phyloP scores from a whole-genome alignment of 1,140 invertebrate genomes.

The Drosophila varians region DNA sequence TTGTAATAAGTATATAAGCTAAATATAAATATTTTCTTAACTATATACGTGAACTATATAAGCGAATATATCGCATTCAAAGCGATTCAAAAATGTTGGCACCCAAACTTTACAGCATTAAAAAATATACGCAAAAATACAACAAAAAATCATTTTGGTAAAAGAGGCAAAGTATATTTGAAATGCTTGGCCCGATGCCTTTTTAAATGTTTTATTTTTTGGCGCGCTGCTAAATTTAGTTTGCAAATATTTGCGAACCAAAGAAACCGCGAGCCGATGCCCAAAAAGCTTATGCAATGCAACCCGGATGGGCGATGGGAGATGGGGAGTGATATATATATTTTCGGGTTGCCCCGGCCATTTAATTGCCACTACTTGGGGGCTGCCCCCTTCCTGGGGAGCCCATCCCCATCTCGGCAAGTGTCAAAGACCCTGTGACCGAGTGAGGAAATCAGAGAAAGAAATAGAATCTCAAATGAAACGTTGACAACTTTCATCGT shows the following conservation, averaged over 20 bases:
- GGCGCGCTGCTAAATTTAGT: conserved; percentile 76
- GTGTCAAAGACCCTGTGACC: conserved; percentile 82
- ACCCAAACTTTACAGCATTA: conserved; percentile 55
- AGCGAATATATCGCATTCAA: conserved; percentile 52
- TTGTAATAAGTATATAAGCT: conserved; percentile 51
- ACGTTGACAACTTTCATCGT: conserved; percentile 37
- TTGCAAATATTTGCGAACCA: conserved; percentile 66
- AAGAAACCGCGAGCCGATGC: conserved; percentile 22
- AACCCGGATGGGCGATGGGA: conserved; percentile 37
- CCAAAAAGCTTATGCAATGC: conserved; percentile 63
- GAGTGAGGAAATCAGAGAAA: conserved; percentile 53
- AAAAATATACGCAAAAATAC: conserved; percentile 21
- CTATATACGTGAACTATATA: no score
- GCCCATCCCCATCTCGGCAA: conserved; percentile 18
- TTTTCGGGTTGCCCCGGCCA: conserved; percentile 52
- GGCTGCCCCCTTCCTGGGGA: conserved; percentile 1
- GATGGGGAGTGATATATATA: conserved; percentile 19
- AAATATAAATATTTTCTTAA: conserved; percentile 45
- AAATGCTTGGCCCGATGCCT: conserved; percentile 46
- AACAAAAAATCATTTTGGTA: conserved; percentile 12
- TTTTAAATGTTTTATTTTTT: conserved; percentile 48
- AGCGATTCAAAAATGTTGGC: conserved; percentile 61
- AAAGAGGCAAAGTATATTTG: conserved; percentile 52
- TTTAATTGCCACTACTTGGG: conserved; percentile 57
- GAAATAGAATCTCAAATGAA: conserved; percentile 45